Evolutionary conservation across 2,888 invertebrate genomes (phyloP).

Genomic region (Yponomeuta sedellus): DNA sequence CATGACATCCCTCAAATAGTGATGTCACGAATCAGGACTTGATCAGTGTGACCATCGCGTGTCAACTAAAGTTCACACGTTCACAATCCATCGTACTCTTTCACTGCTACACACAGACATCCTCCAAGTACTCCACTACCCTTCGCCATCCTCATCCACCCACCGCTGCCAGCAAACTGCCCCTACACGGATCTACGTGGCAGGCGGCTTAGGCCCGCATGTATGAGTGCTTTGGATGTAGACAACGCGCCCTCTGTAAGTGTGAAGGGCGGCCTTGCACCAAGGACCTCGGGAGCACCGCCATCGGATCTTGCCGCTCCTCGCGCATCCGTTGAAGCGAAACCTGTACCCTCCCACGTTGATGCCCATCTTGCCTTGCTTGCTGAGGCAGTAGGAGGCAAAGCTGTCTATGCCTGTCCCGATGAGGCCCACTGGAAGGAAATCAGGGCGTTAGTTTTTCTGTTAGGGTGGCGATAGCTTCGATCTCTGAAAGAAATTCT

Average conservation of each 20-base stretch:
- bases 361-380: constrained; percentile 71
- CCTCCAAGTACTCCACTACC: no score
- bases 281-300: constrained; percentile 66
- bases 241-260: constrained; percentile 62
- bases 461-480: background rate
- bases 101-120: no score
- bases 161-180: background rate
- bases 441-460: constrained; percentile 24
- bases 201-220: constrained; percentile 63
- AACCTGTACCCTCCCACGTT: constrained; percentile 67
- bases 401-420: constrained; percentile 60
- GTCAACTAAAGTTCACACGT: no score
- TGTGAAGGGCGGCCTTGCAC: constrained; percentile 69
- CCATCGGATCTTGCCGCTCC: constrained; percentile 69
- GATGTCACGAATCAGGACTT: no score
- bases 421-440: constrained; percentile 54
- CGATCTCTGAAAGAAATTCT: no score
- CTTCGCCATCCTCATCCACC: no score
- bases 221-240: constrained; percentile 67
- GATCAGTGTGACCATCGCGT: no score
- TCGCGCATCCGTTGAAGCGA: constrained; percentile 65
- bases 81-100: no score
- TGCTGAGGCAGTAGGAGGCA: constrained; percentile 69
- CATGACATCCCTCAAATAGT: no score
- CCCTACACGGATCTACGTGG: background rate